Evolutionary conservation across 1,140 invertebrate species (phyloP), one percentile per base, ranked within the genome.

Genomic region (Lepidurus apus): DNA sequence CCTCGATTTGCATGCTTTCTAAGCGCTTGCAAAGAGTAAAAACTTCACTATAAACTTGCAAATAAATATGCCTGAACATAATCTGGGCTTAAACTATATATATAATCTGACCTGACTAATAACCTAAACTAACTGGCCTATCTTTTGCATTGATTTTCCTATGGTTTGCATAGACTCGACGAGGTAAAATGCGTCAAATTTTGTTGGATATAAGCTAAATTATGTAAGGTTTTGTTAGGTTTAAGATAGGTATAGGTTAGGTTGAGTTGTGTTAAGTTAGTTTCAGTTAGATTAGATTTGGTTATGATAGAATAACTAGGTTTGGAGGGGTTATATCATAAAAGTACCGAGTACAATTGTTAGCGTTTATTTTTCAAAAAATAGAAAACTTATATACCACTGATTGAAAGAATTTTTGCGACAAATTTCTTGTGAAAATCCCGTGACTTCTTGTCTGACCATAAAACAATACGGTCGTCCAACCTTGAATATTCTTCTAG

Each of bases 51-150:
- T 47, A 47, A 7, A 47, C 45, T 47, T 47, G 45, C 45, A 47
- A 47, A 47, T 47, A 47, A 47, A 47, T 47, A 47, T 47, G 45
- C 45, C 45, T 47, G 45, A 47, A 47, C 45, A 47, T 47, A 47
- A 47, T 47, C 45, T 47, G 45, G 45, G 45, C 9, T 3, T 47
- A 47, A 47, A 47, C 45, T 47, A n/a, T n/a, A 26, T 26, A 26
- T 26, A 26, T 26, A 47, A 47, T 47, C 45, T 47, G 45, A 47
- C 45, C 45, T 47, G 45, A 47, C 45, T 47, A 47, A 26, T 26
- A 26, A 47, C 45, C 45, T 47, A 47, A 47, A 47, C 45, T 47
- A 47, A 47, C 45, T 47, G 45, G 45, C 45, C 45, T 47, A 47
- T 47, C 45, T 47, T 47, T 47, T 47, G 45, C 45, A 47, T 47